These are phyloP conservation scores for Mimachlamys varia DNA, from an alignment of 2,888 invertebrate species.

Conservation along the genomic window DNA sequence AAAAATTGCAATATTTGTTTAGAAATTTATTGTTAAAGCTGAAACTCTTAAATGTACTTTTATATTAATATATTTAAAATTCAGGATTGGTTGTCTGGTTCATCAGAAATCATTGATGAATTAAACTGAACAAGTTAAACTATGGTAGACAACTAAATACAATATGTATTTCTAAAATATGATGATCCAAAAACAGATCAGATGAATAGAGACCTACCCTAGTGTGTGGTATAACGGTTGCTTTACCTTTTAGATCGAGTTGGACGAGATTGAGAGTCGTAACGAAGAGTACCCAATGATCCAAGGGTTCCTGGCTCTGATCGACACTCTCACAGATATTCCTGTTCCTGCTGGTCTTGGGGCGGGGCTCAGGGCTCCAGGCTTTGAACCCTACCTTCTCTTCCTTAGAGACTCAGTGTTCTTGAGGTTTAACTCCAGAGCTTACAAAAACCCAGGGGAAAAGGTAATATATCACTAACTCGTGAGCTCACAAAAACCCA, in stretches of 20 bases:
- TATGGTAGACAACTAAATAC: too few species aligned
- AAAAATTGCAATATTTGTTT: too few species aligned
- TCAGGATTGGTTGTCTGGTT: too few species aligned
- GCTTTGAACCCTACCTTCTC: slow-evolving; percentile 94
- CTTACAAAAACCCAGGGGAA: slow-evolving; percentile 91
- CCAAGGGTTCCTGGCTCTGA: slow-evolving; percentile 89
- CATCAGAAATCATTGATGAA: too few species aligned
- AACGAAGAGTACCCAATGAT: slow-evolving; percentile 95
- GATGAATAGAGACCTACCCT: too few species aligned
- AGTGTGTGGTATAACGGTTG: not conserved
- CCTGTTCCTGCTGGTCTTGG: slow-evolving; percentile 85
- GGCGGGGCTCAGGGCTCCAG: slow-evolving; percentile 90
- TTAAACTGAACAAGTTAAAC: too few species aligned
- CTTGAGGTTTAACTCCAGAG: slow-evolving; percentile 89
- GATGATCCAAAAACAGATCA: too few species aligned
- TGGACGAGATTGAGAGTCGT: slow-evolving; percentile 95
- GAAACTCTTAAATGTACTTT: too few species aligned
- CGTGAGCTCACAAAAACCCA: slow-evolving; percentile 90
- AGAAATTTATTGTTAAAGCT: too few species aligned
- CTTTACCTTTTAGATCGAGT: slow-evolving; percentile 87
- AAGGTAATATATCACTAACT: slow-evolving; percentile 83
- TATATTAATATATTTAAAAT: too few species aligned
- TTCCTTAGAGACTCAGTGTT: slow-evolving; percentile 92
- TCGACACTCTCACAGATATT: slow-evolving; percentile 87
- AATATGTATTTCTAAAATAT: too few species aligned